Percentiles rank a stretch among this genome's conserved stretches.
These are phyloP conservation scores for Micrasema longulum DNA, from an alignment of 1,140 invertebrate genomes.

Conservation along the genomic window DNA sequence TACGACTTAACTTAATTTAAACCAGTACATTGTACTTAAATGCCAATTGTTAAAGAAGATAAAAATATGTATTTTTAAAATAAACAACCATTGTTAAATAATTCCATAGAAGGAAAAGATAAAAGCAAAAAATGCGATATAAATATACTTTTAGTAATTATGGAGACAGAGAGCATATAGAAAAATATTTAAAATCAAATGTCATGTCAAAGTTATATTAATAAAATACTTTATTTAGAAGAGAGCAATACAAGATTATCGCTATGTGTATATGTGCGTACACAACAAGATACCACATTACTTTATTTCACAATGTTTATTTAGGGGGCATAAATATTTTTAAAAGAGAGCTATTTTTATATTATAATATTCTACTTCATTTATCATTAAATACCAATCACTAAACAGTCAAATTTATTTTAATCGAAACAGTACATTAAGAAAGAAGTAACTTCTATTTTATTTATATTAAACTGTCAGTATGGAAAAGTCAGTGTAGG, in stretches of 20 bases:
- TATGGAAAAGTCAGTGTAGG: too few species aligned
- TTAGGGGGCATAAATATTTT: too few species aligned
- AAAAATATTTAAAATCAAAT: slow-evolving; percentile 2
- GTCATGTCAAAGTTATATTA: slow-evolving; percentile 8
- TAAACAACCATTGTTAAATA: slow-evolving; percentile 18
- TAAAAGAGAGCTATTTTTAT: too few species aligned
- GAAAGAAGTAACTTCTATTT: too few species aligned
- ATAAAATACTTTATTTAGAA: slow-evolving; percentile 1
- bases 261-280: too few species aligned
- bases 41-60: slow-evolving; percentile 35
- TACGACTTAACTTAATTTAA: slow-evolving; percentile 40
- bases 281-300: too few species aligned
- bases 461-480: too few species aligned
- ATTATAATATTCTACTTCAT: too few species aligned
- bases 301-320: too few species aligned
- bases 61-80: slow-evolving; percentile 3
- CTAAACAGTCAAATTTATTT: too few species aligned
- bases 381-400: too few species aligned
- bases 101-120: slow-evolving; percentile 3
- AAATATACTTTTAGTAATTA: neutral
- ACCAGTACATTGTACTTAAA: slow-evolving; percentile 47
- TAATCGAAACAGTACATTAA: too few species aligned
- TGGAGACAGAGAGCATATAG: slow-evolving; percentile 10
- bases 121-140: slow-evolving; percentile 7
- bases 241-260: slow-evolving; percentile 1